Percentiles rank a stretch among this genome's conserved stretches.
Evolutionary conservation across 1,140 invertebrate genomes (phyloP).

Genomic region (Geopemphigus sp.): DNA sequence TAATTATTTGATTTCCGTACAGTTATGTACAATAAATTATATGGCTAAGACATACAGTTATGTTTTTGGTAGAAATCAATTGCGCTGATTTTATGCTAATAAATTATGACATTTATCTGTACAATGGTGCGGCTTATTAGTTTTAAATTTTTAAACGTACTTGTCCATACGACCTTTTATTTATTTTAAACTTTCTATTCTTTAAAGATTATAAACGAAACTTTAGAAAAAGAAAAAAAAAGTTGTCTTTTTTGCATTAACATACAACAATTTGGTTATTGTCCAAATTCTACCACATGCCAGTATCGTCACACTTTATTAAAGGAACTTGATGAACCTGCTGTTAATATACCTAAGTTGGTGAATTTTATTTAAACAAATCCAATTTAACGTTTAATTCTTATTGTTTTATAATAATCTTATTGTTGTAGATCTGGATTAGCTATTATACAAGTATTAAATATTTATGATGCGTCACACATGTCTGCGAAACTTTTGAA

Average conservation of each 20-base stretch:
- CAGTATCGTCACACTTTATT: constrained; percentile 16
- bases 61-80: no score
- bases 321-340: background rate
- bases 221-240: constrained; percentile 23
- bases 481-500: constrained; percentile 40
- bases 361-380: background rate
- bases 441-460: constrained; percentile 31
- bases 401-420: background rate
- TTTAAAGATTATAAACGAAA: background rate
- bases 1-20: no score
- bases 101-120: no score
- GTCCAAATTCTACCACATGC: background rate
- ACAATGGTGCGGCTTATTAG: no score
- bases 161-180: no score
- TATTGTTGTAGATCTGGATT: constrained; percentile 26
- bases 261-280: constrained; percentile 26
- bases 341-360: constrained; percentile 29
- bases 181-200: background rate
- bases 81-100: no score
- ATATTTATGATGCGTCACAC: constrained; percentile 32
- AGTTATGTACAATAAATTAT: no score
- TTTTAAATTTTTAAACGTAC: no score
- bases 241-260: background rate
- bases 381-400: background rate
- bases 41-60: no score